Percentiles rank a stretch among this genome's conserved stretches.
phyloP scores from a whole-genome alignment of 1,140 invertebrate genomes.

The Nylanderia fulva region DNA sequence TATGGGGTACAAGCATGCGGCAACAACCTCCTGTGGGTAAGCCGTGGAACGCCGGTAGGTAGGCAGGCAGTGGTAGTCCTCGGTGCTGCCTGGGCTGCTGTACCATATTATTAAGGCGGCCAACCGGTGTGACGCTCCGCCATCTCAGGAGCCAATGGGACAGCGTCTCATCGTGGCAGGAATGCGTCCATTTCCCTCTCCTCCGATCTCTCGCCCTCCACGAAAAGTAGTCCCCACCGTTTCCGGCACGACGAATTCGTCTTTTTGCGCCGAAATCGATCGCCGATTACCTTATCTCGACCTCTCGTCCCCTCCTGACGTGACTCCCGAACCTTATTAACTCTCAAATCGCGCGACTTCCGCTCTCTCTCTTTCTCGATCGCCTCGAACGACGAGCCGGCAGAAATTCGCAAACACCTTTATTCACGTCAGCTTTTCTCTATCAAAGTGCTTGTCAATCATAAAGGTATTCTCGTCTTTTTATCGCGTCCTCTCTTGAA shows the following conservation, averaged over 20 bases:
- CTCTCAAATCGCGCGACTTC: slow-evolving; percentile 59
- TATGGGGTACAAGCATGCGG: slow-evolving; percentile 67
- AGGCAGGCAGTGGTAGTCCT: slow-evolving; percentile 75
- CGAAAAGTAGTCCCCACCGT: slow-evolving; percentile 77
- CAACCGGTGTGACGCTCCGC: slow-evolving; percentile 83
- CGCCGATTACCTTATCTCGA: slow-evolving; percentile 47
- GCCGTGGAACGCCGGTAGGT: slow-evolving; percentile 66
- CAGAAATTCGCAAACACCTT: slow-evolving; percentile 58
- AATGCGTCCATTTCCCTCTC: slow-evolving; percentile 79
- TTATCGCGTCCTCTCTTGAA: slow-evolving; percentile 31
- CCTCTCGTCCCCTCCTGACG: slow-evolving; percentile 34
- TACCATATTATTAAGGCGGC: slow-evolving; percentile 84
- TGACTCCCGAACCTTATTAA: slow-evolving; percentile 58
- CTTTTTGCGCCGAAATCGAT: slow-evolving; percentile 65
- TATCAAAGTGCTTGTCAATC: slow-evolving; percentile 62
- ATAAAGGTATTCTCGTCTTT: slow-evolving; percentile 50
- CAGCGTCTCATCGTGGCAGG: slow-evolving; percentile 78
- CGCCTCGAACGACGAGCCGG: slow-evolving; percentile 31
- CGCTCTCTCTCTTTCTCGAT: slow-evolving; percentile 31
- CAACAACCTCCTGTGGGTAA: slow-evolving; percentile 73
- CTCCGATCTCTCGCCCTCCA: slow-evolving; percentile 58
- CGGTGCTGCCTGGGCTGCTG: slow-evolving; percentile 70
- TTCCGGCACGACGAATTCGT: slow-evolving; percentile 79
- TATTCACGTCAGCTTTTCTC: slow-evolving; percentile 55
- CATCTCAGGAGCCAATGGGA: slow-evolving; percentile 80